These are phyloP conservation scores for Agrotis segetum DNA, from an alignment of 2,888 invertebrate species.

Conservation along the genomic window DNA sequence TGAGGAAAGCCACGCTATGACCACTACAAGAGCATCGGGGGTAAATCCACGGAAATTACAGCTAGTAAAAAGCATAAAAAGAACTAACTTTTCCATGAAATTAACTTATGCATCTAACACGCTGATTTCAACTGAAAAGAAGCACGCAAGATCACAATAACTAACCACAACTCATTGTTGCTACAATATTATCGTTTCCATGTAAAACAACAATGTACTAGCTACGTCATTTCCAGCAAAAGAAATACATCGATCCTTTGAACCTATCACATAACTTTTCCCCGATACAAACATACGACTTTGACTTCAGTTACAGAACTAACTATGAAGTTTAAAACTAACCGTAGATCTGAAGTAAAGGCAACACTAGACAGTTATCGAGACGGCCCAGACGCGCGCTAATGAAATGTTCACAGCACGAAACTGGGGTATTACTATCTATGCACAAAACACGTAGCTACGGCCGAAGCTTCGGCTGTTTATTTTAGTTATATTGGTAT, in stretches of 20 bases:
- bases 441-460: too few relatives aligned
- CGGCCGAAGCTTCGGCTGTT: too few relatives aligned
- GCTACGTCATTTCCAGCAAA: slow-evolving; percentile 16
- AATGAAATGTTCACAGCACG: slow-evolving; percentile 60
- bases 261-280: slow-evolving; percentile 8
- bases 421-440: slow-evolving; percentile 8
- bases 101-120: neutral
- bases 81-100: neutral
- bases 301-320: slow-evolving; percentile 10
- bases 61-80: neutral
- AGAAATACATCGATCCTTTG: slow-evolving; percentile 2
- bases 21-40: too few relatives aligned
- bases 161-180: slow-evolving; percentile 9
- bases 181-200: slow-evolving; percentile 12
- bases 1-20: too few relatives aligned
- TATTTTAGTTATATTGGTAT: too few relatives aligned
- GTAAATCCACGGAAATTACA: too few relatives aligned
- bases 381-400: slow-evolving; percentile 41
- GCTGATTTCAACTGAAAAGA: slow-evolving; percentile 1
- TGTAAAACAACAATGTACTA: slow-evolving; percentile 10
- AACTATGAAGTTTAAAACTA: slow-evolving; percentile 25
- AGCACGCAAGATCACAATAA: neutral
- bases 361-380: slow-evolving; percentile 39
- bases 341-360: slow-evolving; percentile 17
- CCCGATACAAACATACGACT: neutral